phyloP scores from a whole-genome alignment of 2,797 vertebrate species.

The Schizopygopsis malacanthus region DNA sequence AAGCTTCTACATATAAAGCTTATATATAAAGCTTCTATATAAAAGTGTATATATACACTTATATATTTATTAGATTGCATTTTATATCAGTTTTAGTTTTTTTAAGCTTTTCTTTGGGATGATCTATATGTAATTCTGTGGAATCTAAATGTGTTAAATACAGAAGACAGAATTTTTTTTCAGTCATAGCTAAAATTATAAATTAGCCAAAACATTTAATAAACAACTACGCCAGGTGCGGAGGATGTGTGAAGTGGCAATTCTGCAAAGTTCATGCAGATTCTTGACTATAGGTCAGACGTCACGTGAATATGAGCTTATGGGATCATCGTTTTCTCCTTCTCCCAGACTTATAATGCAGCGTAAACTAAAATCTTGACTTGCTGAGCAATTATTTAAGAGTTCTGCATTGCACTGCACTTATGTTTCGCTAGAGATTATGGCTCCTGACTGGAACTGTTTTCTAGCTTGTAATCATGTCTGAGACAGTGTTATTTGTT shows the following conservation, averaged over 20 bases:
- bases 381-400: conserved; percentile 4
- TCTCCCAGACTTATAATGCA: conserved; percentile 15
- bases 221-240: not conserved
- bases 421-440: not conserved
- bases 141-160: not conserved
- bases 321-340: conserved; percentile 9
- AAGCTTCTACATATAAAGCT: no score
- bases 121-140: not conserved
- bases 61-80: not conserved
- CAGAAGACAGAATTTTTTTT: not conserved
- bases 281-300: conserved; percentile 4
- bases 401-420: conserved; percentile 6
- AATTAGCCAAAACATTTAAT: not conserved
- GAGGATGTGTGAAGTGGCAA: not conserved
- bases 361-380: conserved; percentile 30
- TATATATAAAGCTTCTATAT: not conserved
- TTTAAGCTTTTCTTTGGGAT: not conserved
- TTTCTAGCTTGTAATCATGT: conserved; percentile 40
- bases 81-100: not conserved
- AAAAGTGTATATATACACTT: not conserved
- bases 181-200: not conserved
- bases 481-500: conserved; percentile 34
- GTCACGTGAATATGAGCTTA: conserved; percentile 5
- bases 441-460: not conserved
- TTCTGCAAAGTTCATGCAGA: conserved; percentile 15